Evolutionary conservation across 2,888 invertebrate species (phyloP).

Genomic region (Xanthia togata): DNA sequence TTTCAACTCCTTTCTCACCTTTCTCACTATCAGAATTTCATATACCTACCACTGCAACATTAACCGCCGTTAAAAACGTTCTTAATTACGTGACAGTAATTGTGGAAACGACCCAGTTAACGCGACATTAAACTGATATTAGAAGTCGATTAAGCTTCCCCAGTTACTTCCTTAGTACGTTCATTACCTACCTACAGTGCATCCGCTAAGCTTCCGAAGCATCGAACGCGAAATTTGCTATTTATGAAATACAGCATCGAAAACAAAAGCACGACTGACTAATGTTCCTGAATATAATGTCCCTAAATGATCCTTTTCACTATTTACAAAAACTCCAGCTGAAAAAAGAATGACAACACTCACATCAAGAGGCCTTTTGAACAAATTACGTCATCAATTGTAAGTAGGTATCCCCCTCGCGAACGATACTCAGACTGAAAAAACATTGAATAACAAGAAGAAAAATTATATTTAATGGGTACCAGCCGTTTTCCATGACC

Average conservation of each 20-base stretch:
- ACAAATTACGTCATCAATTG: conserved; percentile 60
- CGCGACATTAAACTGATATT: conserved; percentile 58
- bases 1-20: neutral
- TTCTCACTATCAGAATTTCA: neutral
- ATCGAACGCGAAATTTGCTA: conserved; percentile 15
- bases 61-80: conserved; percentile 33
- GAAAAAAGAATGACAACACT: conserved; percentile 50
- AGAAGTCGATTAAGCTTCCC: conserved; percentile 56
- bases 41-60: conserved; percentile 17
- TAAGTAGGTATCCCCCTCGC: conserved; percentile 53
- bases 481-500: conserved; percentile 76
- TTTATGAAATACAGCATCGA: conserved; percentile 11
- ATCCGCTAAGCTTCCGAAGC: conserved; percentile 14
- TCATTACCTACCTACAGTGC: conserved; percentile 35
- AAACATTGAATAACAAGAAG: conserved; percentile 67
- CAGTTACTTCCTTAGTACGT: conserved; percentile 49
- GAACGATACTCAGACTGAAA: conserved; percentile 59
- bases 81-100: conserved; percentile 57
- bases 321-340: conserved; percentile 26
- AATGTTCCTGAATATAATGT: neutral
- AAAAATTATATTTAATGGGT: conserved; percentile 82
- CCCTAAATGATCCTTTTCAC: conserved; percentile 1
- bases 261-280: neutral
- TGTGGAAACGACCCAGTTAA: conserved; percentile 59
- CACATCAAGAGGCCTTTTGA: conserved; percentile 46